These are phyloP conservation scores for Takifugu ocellatus DNA, from an alignment of 2,797 vertebrate genomes.

Conservation along the genomic window DNA sequence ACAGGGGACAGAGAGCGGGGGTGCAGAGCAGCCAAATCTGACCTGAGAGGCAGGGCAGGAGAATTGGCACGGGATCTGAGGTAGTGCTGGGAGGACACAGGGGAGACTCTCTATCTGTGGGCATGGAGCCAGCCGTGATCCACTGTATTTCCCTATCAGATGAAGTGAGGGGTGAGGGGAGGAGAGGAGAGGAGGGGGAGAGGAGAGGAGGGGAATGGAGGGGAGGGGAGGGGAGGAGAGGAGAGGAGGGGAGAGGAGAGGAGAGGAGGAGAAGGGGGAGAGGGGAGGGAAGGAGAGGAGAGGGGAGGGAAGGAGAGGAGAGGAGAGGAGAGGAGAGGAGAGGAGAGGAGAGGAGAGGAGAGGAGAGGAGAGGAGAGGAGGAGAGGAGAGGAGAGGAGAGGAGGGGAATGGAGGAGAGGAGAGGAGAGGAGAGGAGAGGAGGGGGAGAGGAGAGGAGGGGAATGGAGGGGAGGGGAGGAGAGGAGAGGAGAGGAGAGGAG, in stretches of 20 bases:
- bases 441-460: too few species aligned
- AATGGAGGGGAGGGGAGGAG: too few species aligned
- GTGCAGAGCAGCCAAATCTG: constrained; percentile 59
- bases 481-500: not conserved
- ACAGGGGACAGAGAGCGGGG: constrained; percentile 52
- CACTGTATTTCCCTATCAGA: constrained; percentile 43
- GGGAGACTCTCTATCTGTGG: constrained; percentile 54
- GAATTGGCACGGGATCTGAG: constrained; percentile 76
- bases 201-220: not conserved
- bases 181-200: constrained; percentile 11
- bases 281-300: not conserved
- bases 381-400: not conserved
- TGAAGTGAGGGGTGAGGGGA: constrained; percentile 29
- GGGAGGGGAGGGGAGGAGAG: too few species aligned
- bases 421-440: too few species aligned
- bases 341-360: too few species aligned
- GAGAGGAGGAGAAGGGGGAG: not conserved
- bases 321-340: not conserved
- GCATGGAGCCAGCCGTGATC: constrained; percentile 58
- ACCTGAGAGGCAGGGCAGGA: constrained; percentile 64
- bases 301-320: not conserved
- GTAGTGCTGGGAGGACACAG: constrained; percentile 47
- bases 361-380: not conserved
- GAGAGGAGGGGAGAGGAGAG: too few species aligned
- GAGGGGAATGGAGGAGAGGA: too few species aligned